Conservation (phyloP, 2,113 vertebrate species). For the Peromyscus polionotus region DNA sequence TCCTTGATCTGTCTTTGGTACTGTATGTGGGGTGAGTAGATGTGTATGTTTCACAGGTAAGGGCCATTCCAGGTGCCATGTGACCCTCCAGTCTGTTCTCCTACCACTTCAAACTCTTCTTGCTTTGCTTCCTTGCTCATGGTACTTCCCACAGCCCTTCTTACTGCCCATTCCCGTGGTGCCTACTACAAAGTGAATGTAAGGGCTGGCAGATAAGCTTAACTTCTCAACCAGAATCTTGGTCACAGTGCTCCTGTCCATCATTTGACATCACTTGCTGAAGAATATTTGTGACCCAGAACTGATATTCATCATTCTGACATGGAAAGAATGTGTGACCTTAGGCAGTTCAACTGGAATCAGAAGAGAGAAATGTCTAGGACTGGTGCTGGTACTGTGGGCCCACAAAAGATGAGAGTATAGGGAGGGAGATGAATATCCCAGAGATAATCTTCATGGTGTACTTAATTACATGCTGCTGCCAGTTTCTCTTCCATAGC, state of each 20-base stretch:
- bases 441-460: neutral
- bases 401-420: neutral
- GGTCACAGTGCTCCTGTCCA: neutral
- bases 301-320: neutral
- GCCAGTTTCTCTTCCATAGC: accelerated
- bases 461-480: neutral
- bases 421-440: neutral
- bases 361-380: neutral
- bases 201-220: neutral
- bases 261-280: neutral
- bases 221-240: neutral
- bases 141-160: neutral
- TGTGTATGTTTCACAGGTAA: neutral
- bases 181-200: accelerated
- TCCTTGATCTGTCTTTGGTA: neutral
- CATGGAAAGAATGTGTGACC: neutral
- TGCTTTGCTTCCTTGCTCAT: neutral
- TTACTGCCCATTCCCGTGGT: accelerated
- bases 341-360: neutral
- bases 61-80: neutral
- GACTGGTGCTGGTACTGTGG: accelerated
- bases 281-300: neutral
- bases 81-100: neutral
- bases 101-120: neutral
- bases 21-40: neutral